phyloP scores from a whole-genome alignment of 2,113 vertebrate genomes.

The Oncorhynchus gorbuscha region DNA sequence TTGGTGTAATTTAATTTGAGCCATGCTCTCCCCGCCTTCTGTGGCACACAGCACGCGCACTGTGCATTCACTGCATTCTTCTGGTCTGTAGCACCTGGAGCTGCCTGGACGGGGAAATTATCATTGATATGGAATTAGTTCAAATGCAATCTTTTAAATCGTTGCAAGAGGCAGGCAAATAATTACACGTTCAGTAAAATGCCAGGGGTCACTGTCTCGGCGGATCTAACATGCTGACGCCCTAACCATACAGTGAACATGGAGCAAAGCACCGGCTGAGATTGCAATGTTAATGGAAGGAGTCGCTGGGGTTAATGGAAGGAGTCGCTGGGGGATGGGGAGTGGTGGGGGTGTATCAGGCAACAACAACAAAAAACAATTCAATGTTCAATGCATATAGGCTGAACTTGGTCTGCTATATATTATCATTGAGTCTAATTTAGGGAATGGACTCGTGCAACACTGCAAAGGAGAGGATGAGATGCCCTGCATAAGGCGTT shows the following conservation, averaged over 20 bases:
- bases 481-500: neutral
- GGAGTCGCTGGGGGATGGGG: conserved; percentile 67
- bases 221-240: conserved; percentile 84
- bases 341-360: conserved; percentile 27
- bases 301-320: conserved; percentile 76
- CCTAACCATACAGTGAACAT: conserved; percentile 83
- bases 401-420: conserved; percentile 60
- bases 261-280: conserved; percentile 79
- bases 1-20: neutral
- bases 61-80: conserved; percentile 72
- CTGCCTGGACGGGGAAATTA: conserved; percentile 77
- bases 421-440: conserved; percentile 70
- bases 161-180: conserved; percentile 82
- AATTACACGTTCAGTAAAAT: conserved; percentile 90
- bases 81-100: conserved; percentile 82
- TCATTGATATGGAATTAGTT: conserved; percentile 94
- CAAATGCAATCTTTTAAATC: conserved; percentile 93
- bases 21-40: conserved; percentile 51
- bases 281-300: conserved; percentile 89
- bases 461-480: conserved; percentile 50
- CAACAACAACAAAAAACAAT: conserved; percentile 66
- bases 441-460: conserved; percentile 53
- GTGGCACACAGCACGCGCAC: conserved; percentile 69
- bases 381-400: conserved; percentile 68
- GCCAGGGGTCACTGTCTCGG: conserved; percentile 85